Evolutionary conservation across 53 echinoderm and acorn worm species (phyloP), one percentile per base, ranked within the genome.

Genomic region (Echinometra lucunter): DNA sequence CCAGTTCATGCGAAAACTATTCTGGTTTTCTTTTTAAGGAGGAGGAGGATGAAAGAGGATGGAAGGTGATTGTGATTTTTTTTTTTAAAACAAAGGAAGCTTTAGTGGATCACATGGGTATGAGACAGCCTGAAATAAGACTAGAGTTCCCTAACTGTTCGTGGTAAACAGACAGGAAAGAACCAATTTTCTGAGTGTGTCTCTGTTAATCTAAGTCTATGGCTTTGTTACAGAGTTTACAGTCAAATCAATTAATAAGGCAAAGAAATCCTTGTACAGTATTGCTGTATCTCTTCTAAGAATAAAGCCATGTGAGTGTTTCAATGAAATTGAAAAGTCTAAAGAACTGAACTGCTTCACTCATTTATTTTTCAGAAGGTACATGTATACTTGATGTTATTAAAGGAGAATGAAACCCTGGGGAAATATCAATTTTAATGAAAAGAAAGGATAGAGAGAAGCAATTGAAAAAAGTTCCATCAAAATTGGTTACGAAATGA

Each of bases 81-180:
- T 49, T 49, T 13, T n/a, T 2, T n/a, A 28, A 30, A 85, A 49
- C 28, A 85, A 85, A 85, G 85, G 85, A 85, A 85, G 49, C 37
- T 85, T 27, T 49, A 49, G 49, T 47, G 10, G 7, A 63, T 53
- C 85, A 85, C 85, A 85, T 85, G 85, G 49, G 47, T 12, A 28
- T 45, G 85, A 85, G 47, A 12, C 49, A 85, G 85, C 19, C 85
- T 85, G 85, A 30, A 85, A 27, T 47, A 49, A 85, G 85, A 47
- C 85, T 85, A 78, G 78, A 78, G 38, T 38, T 78, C 42, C 78
- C 78, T 78, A 23, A 78, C 78, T 78, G 42, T 37, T 72, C 16
- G 42, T 45, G 49, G 88, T 32, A 38, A 88, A 81, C 23, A 93
- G 93, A 93, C 93, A 93, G 93, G 93, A 93, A 93, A 93, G 81